A percentile compares a stretch with the other conserved stretches of the same genome.
Evolutionary conservation across 2,888 invertebrate genomes (phyloP).

Genomic region (Leucoptera coffeella): DNA sequence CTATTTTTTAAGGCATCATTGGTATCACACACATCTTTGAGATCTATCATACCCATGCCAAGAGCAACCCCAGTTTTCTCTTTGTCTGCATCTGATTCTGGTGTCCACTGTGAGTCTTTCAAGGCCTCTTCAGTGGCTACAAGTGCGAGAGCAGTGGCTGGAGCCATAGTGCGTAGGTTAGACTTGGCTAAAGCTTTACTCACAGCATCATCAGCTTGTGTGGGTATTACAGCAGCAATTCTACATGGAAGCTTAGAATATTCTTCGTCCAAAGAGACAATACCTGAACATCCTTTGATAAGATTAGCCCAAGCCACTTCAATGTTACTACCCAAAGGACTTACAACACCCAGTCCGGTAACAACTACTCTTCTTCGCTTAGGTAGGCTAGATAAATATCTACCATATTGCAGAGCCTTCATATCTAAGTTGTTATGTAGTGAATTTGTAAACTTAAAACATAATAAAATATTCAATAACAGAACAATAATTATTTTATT

Average conservation of each 20-base stretch:
- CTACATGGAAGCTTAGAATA: slow-evolving; percentile 77
- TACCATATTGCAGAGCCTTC: too few species aligned
- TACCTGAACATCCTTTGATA: slow-evolving; percentile 68
- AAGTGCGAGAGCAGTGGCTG: slow-evolving; percentile 74
- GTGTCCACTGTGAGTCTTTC: slow-evolving; percentile 57
- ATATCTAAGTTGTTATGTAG: too few species aligned
- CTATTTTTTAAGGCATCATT: slow-evolving; percentile 69
- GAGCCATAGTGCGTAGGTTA: slow-evolving; percentile 73
- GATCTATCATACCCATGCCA: slow-evolving; percentile 92
- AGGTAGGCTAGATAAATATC: too few species aligned
- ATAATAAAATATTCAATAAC: too few species aligned
- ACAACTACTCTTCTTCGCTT: slow-evolving; percentile 70
- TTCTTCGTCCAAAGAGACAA: slow-evolving; percentile 57
- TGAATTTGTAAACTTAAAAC: too few species aligned
- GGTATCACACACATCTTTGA: slow-evolving; percentile 77
- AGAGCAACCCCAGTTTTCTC: slow-evolving; percentile 79
- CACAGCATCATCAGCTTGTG: slow-evolving; percentile 21
- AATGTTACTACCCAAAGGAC: slow-evolving; percentile 77
- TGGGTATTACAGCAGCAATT: slow-evolving; percentile 64
- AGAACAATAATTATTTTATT: too few species aligned
- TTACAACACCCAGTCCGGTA: slow-evolving; percentile 83
- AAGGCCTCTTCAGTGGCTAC: slow-evolving; percentile 84
- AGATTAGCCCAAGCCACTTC: slow-evolving; percentile 73
- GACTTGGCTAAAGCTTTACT: slow-evolving; percentile 40
- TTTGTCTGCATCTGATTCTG: slow-evolving; percentile 42